phyloP scores from a whole-genome alignment of 2,888 invertebrate species.

The Drosophila longiperda region DNA sequence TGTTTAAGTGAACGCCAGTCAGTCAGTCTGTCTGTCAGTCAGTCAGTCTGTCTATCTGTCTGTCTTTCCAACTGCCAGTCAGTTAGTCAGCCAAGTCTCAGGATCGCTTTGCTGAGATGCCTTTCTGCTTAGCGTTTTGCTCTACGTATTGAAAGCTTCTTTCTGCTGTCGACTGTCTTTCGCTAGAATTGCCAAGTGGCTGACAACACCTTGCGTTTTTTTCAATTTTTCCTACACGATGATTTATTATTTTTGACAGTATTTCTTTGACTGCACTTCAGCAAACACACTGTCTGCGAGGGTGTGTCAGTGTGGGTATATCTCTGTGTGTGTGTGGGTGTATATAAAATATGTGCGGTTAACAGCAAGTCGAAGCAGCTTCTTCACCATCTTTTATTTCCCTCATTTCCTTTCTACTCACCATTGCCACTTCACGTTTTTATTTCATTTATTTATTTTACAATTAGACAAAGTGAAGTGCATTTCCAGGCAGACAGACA shows the following conservation, averaged over 20 bases:
- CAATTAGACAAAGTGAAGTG: conserved; percentile 78
- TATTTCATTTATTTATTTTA: conserved; percentile 78
- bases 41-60: conserved; percentile 16
- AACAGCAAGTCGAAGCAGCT: conserved; percentile 21
- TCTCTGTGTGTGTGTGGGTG: not conserved
- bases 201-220: conserved; percentile 38
- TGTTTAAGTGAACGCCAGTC: conserved; percentile 29
- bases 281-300: conserved; percentile 13
- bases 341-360: conserved; percentile 40
- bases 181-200: conserved; percentile 20
- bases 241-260: conserved; percentile 74
- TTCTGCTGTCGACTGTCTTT: conserved; percentile 38
- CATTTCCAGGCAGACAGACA: conserved; percentile 32
- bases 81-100: conserved; percentile 50
- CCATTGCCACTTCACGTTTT: conserved; percentile 57
- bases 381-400: conserved; percentile 63
- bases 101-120: conserved; percentile 33
- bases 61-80: conserved; percentile 23
- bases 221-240: conserved; percentile 56
- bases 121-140: conserved; percentile 63
- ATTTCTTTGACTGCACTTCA: conserved; percentile 30
- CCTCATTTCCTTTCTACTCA: conserved; percentile 6
- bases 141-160: conserved; percentile 65
- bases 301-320: not conserved
- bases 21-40: conserved; percentile 15